Conservation (phyloP, 2,113 vertebrate genomes). For the Epinephelus lanceolatus region DNA sequence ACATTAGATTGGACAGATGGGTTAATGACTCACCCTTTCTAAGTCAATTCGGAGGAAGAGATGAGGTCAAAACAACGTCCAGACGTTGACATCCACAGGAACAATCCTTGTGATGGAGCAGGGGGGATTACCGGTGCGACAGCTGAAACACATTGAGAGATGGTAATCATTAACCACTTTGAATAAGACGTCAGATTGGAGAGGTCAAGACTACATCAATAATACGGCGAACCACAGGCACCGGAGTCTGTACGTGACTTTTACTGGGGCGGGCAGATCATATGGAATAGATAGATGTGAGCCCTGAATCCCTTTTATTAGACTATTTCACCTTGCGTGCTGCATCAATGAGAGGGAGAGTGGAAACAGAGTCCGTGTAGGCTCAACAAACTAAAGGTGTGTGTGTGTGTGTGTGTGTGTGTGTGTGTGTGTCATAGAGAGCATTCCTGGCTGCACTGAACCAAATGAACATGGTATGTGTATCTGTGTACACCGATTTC, state of each 20-base stretch:
- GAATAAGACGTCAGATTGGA: constrained; percentile 77
- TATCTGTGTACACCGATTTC: constrained; percentile 29
- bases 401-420: constrained; percentile 3
- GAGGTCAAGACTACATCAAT: constrained; percentile 72
- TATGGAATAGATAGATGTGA: constrained; percentile 86
- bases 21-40: constrained; percentile 9
- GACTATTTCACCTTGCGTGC: constrained; percentile 65
- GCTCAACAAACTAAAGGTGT: constrained; percentile 61
- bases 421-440: constrained; percentile 8
- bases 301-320: constrained; percentile 73
- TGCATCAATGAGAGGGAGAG: constrained; percentile 62
- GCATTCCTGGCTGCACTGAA: constrained; percentile 33
- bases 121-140: constrained; percentile 49
- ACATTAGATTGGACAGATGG: constrained; percentile 13
- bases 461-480: constrained; percentile 34
- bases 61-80: constrained; percentile 47
- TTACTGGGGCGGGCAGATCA: constrained; percentile 74
- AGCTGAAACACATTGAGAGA: constrained; percentile 67
- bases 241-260: constrained; percentile 73
- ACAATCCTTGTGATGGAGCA: constrained; percentile 16
- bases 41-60: background rate
- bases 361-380: constrained; percentile 68
- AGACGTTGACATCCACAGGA: constrained; percentile 40
- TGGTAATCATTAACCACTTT: constrained; percentile 78
- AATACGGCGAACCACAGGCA: constrained; percentile 55